These are phyloP conservation scores for Eptatretus atami DNA, from an alignment of 2,797 vertebrate genomes.

Conservation along the genomic window DNA sequence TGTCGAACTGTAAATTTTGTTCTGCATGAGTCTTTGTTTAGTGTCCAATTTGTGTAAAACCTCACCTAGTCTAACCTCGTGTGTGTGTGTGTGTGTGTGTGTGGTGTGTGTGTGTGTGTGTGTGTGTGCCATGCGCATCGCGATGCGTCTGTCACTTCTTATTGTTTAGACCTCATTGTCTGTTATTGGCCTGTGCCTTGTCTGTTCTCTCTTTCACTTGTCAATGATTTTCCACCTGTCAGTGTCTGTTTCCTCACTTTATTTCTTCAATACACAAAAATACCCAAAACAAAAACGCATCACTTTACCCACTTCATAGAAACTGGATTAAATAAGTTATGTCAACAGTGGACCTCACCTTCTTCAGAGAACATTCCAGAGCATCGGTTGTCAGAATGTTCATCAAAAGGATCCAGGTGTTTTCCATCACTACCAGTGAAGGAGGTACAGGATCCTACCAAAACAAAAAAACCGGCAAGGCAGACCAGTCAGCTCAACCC, in stretches of 20 bases:
- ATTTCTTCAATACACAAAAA: not conserved
- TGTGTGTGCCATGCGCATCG: no score
- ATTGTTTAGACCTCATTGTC: not conserved
- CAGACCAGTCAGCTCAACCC: slow-evolving; percentile 7
- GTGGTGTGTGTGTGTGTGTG: not conserved
- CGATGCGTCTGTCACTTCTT: not conserved
- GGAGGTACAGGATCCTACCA: slow-evolving; percentile 55
- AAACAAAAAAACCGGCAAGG: slow-evolving; percentile 12
- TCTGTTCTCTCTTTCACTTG: not conserved
- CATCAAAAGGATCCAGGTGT: slow-evolving; percentile 59
- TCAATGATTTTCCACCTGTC: not conserved
- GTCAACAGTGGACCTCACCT: slow-evolving; percentile 22
- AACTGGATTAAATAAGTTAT: not conserved
- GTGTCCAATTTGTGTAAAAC: no score
- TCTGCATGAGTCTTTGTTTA: no score
- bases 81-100: not conserved
- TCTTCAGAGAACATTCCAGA: slow-evolving; percentile 52
- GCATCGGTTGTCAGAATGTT: slow-evolving; percentile 39
- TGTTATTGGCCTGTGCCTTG: not conserved
- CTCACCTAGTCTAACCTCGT: not conserved
- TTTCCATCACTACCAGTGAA: slow-evolving; percentile 67
- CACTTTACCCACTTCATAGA: no score
- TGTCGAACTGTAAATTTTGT: no score
- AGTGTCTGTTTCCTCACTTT: not conserved
- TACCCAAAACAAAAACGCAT: not conserved